Evolutionary conservation across 2,797 vertebrate species (phyloP), one percentile per base, ranked within the genome.

Genomic region (Notoglanidium macrostoma): DNA sequence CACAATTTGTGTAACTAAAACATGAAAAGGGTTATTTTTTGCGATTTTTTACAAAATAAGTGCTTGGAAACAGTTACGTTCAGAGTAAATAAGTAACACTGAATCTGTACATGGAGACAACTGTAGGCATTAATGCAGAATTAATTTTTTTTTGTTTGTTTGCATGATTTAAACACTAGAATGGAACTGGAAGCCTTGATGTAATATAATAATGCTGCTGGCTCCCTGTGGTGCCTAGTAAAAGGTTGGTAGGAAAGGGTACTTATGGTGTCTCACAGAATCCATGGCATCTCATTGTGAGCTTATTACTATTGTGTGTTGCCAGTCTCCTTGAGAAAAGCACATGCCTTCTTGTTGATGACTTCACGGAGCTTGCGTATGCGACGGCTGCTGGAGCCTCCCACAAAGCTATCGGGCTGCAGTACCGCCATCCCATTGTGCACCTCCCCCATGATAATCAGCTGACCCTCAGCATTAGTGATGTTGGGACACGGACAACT

Each of bases 391-490:
- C 97, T 98, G 14, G 97, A 97, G 3, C 94, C 89, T 0, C 97
- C 96, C 61, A 99, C 98, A 0, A 98, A 99, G 94, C 98, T 98
- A 92, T 99, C 97, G 0, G 98, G 97, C 92, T 97, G 96, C 26
- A 99, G 95, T 74, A 97, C 93, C 0, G 98, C 98, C 98, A 99
- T 99, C 76, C 98, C 98, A 0, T 97, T 97, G 55, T 98, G 97
- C 87, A 98, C 98, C 0, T 99, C 97, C 0, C 98, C 98, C 98
- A 99, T 99, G 92, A 99, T 96, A 92, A 99, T 97, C 83, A 99
- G 96, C 78, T 97, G 97, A 2, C 95, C 95, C 1, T 96, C 96
- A 6, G 95, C 95, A 0, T 92, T 92, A 0, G 98, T 99, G 93
- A 99, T 95, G 4, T 99, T 99, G 89, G 98, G 98, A 89, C 98